phyloP scores from a whole-genome alignment of 2,113 vertebrate species.

The Junco hyemalis region DNA sequence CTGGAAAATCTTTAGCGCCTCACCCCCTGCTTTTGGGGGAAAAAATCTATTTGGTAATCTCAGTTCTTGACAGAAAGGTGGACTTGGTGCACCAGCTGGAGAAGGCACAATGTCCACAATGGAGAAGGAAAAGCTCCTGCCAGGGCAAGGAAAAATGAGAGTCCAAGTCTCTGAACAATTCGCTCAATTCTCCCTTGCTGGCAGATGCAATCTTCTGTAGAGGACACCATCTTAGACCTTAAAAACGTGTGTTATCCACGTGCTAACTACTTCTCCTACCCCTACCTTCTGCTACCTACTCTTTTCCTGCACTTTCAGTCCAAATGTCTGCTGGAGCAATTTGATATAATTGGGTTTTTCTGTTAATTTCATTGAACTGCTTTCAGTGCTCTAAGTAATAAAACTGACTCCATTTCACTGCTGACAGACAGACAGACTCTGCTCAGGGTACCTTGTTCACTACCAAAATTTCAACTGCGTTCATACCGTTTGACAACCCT shows the following conservation, averaged over 20 bases:
- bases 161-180: background rate
- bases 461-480: background rate
- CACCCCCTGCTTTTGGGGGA: fast-evolving
- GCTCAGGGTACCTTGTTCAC: background rate
- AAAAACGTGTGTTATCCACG: background rate
- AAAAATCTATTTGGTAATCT: background rate
- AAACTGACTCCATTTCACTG: constrained; percentile 34
- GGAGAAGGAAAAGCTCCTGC: too few species aligned
- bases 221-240: background rate
- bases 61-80: background rate
- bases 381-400: background rate
- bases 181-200: background rate
- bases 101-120: fast-evolving
- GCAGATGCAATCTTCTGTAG: background rate
- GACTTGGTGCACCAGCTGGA: fast-evolving
- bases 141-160: background rate
- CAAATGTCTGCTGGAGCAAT: constrained; percentile 12
- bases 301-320: background rate
- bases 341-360: background rate
- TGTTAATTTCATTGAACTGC: constrained; percentile 26
- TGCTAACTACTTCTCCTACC: background rate
- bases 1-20: background rate
- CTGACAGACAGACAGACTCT: background rate
- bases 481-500: background rate
- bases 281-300: background rate